Conservation (phyloP, 1,140 invertebrate species). For the Lamellibrachia luymesi region DNA sequence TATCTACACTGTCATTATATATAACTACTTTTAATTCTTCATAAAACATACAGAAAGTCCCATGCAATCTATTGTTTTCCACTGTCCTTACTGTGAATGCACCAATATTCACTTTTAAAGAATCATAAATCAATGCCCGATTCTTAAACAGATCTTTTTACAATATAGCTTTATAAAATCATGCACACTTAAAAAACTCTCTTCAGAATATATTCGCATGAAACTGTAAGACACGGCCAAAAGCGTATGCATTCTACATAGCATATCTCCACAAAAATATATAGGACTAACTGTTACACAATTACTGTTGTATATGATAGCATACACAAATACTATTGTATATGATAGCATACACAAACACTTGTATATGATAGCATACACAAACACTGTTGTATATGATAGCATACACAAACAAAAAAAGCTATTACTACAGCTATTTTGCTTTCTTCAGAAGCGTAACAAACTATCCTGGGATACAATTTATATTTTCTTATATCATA, state of each 20-base stretch:
- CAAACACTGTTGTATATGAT: background rate
- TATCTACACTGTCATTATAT: background rate
- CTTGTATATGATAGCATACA: background rate
- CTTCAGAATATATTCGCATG: background rate
- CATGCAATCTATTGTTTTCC: too few relatives aligned
- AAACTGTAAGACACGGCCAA: background rate
- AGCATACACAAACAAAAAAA: background rate
- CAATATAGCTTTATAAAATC: background rate
- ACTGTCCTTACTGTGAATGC: background rate
- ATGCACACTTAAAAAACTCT: background rate
- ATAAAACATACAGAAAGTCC: background rate
- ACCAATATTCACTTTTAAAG: background rate
- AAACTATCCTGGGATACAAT: constrained; percentile 5
- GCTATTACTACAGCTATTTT: background rate
- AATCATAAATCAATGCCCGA: background rate
- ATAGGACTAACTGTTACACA: background rate
- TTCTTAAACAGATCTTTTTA: background rate
- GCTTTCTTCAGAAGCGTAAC: background rate
- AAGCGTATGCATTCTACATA: background rate
- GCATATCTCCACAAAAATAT: background rate
- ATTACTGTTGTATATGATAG: background rate
- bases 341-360: background rate
- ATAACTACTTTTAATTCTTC: background rate
- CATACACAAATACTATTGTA: background rate
- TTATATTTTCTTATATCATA: background rate